phyloP scores from a whole-genome alignment of 35 echinoderm and acorn worm species.

The Patiria miniata region DNA sequence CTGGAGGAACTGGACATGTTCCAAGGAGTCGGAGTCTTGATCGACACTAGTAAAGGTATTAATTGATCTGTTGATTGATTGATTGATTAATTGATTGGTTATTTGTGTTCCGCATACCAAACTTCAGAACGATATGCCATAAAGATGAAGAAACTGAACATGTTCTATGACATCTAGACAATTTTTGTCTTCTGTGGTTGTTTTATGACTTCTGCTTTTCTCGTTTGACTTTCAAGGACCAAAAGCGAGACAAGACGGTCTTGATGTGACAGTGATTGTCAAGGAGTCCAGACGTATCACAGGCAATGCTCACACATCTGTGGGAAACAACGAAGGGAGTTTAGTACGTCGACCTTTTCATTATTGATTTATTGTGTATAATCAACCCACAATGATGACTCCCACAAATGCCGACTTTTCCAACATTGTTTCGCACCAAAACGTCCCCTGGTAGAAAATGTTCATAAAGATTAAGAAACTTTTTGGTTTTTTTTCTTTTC shows the following conservation, averaged over 20 bases:
- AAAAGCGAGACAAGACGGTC: conserved; percentile 48
- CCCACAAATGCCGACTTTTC: too few species aligned
- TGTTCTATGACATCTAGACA: too few species aligned
- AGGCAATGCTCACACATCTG: conserved; percentile 82
- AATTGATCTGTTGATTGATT: neutral
- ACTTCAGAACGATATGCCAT: too few species aligned
- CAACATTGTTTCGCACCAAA: neutral
- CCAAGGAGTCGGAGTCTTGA: conserved; percentile 71
- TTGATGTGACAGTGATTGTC: conserved; percentile 89
- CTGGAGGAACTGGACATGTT: conserved; percentile 82
- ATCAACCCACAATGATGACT: too few species aligned
- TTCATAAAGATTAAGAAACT: too few species aligned
- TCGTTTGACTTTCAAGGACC: conserved; percentile 38
- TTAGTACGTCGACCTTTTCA: conserved; percentile 61
- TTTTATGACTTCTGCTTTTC: too few species aligned
- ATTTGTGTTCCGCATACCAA: neutral
- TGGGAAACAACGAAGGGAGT: conserved; percentile 98
- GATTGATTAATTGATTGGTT: neutral
- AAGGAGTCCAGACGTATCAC: conserved; percentile 63
- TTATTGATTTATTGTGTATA: too few species aligned
- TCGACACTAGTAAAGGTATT: conserved; percentile 96
- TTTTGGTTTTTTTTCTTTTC: too few species aligned
- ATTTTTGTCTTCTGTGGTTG: too few species aligned
- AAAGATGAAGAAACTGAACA: too few species aligned
- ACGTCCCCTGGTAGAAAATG: neutral